phyloP scores from a whole-genome alignment of 2,113 vertebrate genomes.

The Aldabrachelys gigantea region DNA sequence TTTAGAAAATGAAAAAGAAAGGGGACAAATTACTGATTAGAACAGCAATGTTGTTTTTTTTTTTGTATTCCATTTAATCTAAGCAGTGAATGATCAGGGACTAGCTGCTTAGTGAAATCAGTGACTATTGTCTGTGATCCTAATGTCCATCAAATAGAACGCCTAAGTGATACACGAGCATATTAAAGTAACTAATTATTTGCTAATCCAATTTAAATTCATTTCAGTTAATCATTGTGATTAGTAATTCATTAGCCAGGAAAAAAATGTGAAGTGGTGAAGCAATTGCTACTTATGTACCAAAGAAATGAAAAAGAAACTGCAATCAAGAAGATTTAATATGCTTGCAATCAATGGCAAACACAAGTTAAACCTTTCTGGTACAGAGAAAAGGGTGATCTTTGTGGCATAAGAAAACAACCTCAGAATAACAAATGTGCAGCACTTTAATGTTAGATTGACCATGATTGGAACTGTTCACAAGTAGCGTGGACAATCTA shows the following conservation, averaged over 20 bases:
- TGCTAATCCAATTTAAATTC: background rate
- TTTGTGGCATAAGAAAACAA: slow-evolving; percentile 35
- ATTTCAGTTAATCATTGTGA: slow-evolving; percentile 15
- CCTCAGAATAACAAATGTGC: slow-evolving; percentile 71
- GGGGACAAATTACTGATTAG: background rate
- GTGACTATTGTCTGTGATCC: background rate
- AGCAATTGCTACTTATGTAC: background rate
- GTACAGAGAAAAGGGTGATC: slow-evolving; percentile 37
- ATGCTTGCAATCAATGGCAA: slow-evolving; percentile 41
- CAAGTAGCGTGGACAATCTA: slow-evolving; percentile 68
- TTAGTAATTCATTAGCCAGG: slow-evolving; percentile 38
- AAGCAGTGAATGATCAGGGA: background rate
- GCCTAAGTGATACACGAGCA: background rate
- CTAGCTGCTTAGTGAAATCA: background rate
- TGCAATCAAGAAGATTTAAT: background rate
- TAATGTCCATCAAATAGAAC: background rate
- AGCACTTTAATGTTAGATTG: slow-evolving; percentile 75
- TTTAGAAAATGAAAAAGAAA: background rate
- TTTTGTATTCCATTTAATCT: background rate
- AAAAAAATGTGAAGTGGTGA: background rate
- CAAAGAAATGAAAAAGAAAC: slow-evolving; percentile 16
- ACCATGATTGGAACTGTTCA: slow-evolving; percentile 73
- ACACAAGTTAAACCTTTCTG: slow-evolving; percentile 4
- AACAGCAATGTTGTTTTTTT: background rate
- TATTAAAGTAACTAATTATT: background rate